Conservation (phyloP, 2,797 vertebrate genomes). For the Siniperca obscura region DNA sequence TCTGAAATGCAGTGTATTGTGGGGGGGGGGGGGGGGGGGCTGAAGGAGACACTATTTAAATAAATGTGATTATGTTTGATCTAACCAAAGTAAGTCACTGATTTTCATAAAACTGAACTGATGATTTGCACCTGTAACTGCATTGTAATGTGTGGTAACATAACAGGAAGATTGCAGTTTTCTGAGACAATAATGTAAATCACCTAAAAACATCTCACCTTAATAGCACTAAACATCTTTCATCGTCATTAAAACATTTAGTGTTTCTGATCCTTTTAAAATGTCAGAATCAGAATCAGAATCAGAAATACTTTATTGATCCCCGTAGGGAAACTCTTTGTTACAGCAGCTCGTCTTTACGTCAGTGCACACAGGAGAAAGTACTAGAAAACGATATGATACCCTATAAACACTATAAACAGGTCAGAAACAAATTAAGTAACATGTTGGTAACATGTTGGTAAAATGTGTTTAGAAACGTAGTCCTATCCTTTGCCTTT, state of each 20-base stretch:
- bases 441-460: too few species aligned
- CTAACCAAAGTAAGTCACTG: neutral
- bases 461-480: neutral
- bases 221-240: neutral
- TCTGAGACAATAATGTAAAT: neutral
- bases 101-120: neutral
- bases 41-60: neutral
- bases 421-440: too few species aligned
- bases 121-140: neutral
- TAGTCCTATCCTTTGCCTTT: neutral
- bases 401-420: too few species aligned
- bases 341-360: too few species aligned
- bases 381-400: too few species aligned
- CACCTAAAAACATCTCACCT: neutral
- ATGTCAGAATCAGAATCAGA: too few species aligned
- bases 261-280: neutral
- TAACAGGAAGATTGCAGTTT: neutral
- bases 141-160: neutral
- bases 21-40: too few species aligned
- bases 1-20: neutral
- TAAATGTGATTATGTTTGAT: neutral
- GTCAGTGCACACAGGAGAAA: too few species aligned
- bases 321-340: too few species aligned
- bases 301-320: too few species aligned
- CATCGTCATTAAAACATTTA: neutral